Conservation (phyloP, 1,140 invertebrate genomes). For the Papilio aristodemus region DNA sequence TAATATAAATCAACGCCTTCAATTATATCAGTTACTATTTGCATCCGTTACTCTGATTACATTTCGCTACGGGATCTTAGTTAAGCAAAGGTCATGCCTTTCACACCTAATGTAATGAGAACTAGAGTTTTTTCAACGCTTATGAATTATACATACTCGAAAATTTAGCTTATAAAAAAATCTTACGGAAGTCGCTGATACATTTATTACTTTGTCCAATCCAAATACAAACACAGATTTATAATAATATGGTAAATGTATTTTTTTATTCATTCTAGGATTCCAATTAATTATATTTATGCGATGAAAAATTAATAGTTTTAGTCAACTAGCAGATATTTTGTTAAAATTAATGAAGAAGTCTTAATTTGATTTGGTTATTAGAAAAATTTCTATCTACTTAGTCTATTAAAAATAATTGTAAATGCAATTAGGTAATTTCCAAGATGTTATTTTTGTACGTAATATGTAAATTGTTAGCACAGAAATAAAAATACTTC, state of each 20-base stretch:
- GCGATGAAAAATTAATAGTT: too few relatives aligned
- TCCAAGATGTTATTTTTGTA: too few relatives aligned
- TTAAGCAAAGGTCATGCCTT: slow-evolving; percentile 50
- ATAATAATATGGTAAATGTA: background rate
- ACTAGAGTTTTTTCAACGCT: slow-evolving; percentile 29
- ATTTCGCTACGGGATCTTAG: slow-evolving; percentile 41
- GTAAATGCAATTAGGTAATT: too few relatives aligned
- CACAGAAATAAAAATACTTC: too few relatives aligned
- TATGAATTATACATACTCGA: background rate
- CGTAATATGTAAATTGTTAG: too few relatives aligned
- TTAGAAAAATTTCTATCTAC: too few relatives aligned
- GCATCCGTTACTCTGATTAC: slow-evolving; percentile 43
- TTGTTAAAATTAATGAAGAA: too few relatives aligned
- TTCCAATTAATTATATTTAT: too few relatives aligned
- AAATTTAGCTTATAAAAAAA: background rate
- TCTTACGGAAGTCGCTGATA: slow-evolving; percentile 8
- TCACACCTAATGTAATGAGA: slow-evolving; percentile 50
- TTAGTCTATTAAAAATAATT: too few relatives aligned
- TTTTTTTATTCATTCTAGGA: background rate
- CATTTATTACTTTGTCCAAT: background rate
- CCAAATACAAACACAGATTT: too few relatives aligned
- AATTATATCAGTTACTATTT: slow-evolving; percentile 21
- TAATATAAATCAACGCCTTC: slow-evolving; percentile 19
- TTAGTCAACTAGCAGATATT: too few relatives aligned
- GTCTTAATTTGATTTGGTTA: too few relatives aligned